phyloP scores from a whole-genome alignment of 1,140 invertebrate genomes.

The Tetranychus cinnabarinus region DNA sequence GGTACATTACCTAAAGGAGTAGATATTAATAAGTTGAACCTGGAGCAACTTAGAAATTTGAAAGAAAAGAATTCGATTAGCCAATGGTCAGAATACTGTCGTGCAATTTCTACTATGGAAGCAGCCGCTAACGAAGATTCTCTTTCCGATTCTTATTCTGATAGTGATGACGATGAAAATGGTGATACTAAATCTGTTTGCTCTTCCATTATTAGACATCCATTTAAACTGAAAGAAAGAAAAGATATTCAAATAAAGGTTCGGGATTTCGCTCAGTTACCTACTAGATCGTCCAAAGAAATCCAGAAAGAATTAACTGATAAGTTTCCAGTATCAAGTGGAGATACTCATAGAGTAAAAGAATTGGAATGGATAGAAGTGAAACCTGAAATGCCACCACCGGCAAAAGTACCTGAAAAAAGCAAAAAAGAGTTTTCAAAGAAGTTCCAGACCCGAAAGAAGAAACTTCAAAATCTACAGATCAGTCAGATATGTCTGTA shows the following conservation, averaged over 20 bases:
- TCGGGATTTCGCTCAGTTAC: not conserved
- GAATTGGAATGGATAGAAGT: conserved; percentile 63
- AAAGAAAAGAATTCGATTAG: not conserved
- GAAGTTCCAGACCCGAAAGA: too few relatives aligned
- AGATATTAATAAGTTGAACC: conserved; percentile 27
- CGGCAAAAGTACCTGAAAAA: too few relatives aligned
- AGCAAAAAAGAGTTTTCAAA: too few relatives aligned
- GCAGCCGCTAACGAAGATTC: too few relatives aligned
- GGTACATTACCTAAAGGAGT: conserved; percentile 32
- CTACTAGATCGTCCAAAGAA: not conserved
- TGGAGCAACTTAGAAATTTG: conserved; percentile 30
- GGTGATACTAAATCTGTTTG: too few relatives aligned
- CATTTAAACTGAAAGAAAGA: too few relatives aligned
- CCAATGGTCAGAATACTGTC: not conserved
- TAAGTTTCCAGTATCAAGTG: conserved; percentile 84
- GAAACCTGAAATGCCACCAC: too few relatives aligned
- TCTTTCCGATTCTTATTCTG: too few relatives aligned
- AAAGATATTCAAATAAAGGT: too few relatives aligned
- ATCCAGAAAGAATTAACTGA: conserved; percentile 31
- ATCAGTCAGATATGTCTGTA: conserved; percentile 17
- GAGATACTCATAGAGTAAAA: conserved; percentile 58
- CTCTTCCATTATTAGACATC: too few relatives aligned
- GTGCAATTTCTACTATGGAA: conserved; percentile 1
- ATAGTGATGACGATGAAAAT: too few relatives aligned
- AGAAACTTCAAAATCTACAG: conserved; percentile 57